Percentiles rank a stretch among this genome's conserved stretches.
Evolutionary conservation across 1,140 invertebrate species (phyloP).

Genomic region (Bombus sylvicola): DNA sequence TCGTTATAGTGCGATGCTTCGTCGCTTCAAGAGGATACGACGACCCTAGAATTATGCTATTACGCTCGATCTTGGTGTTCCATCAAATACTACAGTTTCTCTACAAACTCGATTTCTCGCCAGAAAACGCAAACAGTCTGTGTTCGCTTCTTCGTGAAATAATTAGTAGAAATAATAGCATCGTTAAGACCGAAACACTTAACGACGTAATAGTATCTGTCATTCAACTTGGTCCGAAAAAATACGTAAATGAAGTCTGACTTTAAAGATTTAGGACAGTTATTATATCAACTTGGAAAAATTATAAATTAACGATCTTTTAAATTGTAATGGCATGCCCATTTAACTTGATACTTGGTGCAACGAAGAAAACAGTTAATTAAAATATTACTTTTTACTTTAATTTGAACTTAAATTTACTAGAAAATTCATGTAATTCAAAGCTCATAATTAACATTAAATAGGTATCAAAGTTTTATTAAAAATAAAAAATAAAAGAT

Average conservation of each 20-base stretch:
- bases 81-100: conserved; percentile 21
- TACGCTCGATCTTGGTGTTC: conserved; percentile 23
- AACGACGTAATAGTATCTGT: background rate
- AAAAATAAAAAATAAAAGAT: background rate
- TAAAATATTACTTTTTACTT: no score
- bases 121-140: background rate
- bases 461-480: background rate
- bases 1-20: conserved; percentile 20
- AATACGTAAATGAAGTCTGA: background rate
- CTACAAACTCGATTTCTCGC: background rate
- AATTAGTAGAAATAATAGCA: background rate
- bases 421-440: background rate
- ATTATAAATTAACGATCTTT: no score
- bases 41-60: conserved; percentile 36
- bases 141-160: background rate
- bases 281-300: background rate
- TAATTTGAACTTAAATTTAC: background rate
- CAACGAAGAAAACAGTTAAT: background rate
- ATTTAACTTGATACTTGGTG: background rate
- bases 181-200: no score
- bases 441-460: background rate
- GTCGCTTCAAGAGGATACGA: conserved; percentile 2
- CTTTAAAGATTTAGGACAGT: background rate
- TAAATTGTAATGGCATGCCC: background rate
- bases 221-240: no score